These are phyloP conservation scores for Vireo altiloquus DNA, from an alignment of 2,113 vertebrate genomes.

Conservation along the genomic window DNA sequence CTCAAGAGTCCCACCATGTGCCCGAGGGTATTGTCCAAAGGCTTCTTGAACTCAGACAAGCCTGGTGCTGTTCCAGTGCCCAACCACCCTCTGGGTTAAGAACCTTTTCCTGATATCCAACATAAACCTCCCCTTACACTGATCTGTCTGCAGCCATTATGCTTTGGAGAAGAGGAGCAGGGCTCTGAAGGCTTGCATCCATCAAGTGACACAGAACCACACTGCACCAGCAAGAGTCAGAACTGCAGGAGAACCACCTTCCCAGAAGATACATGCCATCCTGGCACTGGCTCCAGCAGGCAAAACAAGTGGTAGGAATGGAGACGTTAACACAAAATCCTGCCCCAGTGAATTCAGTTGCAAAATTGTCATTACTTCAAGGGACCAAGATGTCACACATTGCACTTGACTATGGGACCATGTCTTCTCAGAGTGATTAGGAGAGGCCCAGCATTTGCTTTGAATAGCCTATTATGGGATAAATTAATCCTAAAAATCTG, in stretches of 20 bases:
- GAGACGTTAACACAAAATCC: background rate
- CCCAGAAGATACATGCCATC: background rate
- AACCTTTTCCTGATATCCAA: background rate
- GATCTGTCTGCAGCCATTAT: background rate
- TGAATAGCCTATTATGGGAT: background rate
- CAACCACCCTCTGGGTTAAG: background rate
- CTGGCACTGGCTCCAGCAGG: background rate
- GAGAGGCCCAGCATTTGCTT: background rate
- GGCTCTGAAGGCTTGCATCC: background rate
- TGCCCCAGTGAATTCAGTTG: background rate
- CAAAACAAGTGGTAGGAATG: background rate
- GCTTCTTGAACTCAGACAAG: background rate
- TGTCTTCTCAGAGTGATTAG: background rate
- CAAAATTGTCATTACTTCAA: background rate
- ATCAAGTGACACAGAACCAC: background rate
- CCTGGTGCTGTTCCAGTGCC: background rate
- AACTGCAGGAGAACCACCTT: background rate
- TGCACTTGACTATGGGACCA: background rate
- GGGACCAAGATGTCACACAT: background rate
- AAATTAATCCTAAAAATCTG: constrained; percentile 7
- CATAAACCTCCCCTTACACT: background rate
- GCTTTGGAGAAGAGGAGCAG: background rate
- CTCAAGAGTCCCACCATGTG: background rate
- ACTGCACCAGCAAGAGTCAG: background rate
- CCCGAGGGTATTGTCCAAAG: background rate